Evolutionary conservation across 2,797 vertebrate species (phyloP), one percentile per base, ranked within the genome.

Genomic region (Chrysocyon brachyurus): DNA sequence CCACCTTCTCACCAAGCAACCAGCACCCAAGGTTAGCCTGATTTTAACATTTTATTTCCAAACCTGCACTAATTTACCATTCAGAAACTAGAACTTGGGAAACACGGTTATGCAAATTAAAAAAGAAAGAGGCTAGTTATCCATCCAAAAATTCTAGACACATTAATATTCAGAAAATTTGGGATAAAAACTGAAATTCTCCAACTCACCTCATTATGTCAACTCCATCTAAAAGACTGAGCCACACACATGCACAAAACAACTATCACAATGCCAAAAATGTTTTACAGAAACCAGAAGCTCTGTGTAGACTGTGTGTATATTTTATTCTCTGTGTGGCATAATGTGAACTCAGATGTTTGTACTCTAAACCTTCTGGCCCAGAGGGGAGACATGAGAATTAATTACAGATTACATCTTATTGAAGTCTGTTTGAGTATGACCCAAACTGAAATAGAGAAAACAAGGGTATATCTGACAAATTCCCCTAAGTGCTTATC

Each of bases 341-440:
- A 95, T 64, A 75, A 82, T 73, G 66, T 90, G 49, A 94, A 97
- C 75, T 92, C 89, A 86, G 33, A 81, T 95, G 59, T 90, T 83
- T 95, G 21, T 40, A 59, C 15, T 96, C 57, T 40, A 87, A 92
- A 87, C 26, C 40, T 94, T 95, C 36, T 68, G 49, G 59, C 28
- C 36, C 83, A 84, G 78, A 90, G 36, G 40, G 36, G 26, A 88
- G 11, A 95, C 93, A 61, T 81, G 36, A 86, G 49, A 49, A 68
- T 81, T 92, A 85, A 94, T 79, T 46, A 88, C 6, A 11, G 56
- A 31, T 66, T 72, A 12, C 9, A 64, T 61, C 68, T 93, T 84
- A 68, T 75, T 92, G 90, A 91, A 97, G 83, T 92, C 75, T 82
- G 36, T 66, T 28, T 81, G 26, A 81, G 16, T 94, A 63, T 40